Base-by-base conservation (phyloP, 2,797 vertebrate genomes). In the Australoheros facetus region DNA sequence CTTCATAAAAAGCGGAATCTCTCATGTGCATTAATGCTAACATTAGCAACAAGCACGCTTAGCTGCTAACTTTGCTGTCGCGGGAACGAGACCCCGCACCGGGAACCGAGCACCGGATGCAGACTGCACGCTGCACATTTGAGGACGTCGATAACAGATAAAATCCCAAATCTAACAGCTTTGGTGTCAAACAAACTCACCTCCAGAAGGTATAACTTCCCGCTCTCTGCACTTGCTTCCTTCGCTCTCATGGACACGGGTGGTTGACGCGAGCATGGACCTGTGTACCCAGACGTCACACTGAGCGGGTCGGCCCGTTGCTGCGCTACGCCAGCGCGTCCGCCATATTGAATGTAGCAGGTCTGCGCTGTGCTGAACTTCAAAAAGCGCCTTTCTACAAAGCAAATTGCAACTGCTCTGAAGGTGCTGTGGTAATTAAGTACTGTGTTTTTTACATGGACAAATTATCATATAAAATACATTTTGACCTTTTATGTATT, bases 401-500 rank as follows among this genome's bases (percentile, higher is more conserved):
- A 30, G 81, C 48, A 75, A 87, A 81, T 30, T n/a, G 75, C 70
- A 34, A 34, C 80, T 37, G 75, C 62, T 87, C 70, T 78, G 54
- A 85, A 83, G 73, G 64, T 73, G 80, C 26, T 17, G 75, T 16
- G 64, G 70, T 86, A 87, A 92, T 89, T 87, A 90, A 80, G 71
- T 75, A 28, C 37, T 57, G 54, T 57, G 28, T 58, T 13, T 87
- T 86, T 87, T 26, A 81, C 90, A 90, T 59, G 60, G 78, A 56
- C 58, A 80, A 83, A 91, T 91, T 87, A 89, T 87, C 85, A 84
- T 91, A 85, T 84, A 85, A 85, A 88, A 84, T 56, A 77, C 56
- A 70, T 62, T 58, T 39, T 90, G 79, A 91, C 88, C 85, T 92
- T 85, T 89, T 80, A 76, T 78, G 81, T 77, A 71, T 77, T 62